These are phyloP conservation scores for Babyrousa celebensis DNA, from an alignment of 2,797 vertebrate species.

Conservation along the genomic window DNA sequence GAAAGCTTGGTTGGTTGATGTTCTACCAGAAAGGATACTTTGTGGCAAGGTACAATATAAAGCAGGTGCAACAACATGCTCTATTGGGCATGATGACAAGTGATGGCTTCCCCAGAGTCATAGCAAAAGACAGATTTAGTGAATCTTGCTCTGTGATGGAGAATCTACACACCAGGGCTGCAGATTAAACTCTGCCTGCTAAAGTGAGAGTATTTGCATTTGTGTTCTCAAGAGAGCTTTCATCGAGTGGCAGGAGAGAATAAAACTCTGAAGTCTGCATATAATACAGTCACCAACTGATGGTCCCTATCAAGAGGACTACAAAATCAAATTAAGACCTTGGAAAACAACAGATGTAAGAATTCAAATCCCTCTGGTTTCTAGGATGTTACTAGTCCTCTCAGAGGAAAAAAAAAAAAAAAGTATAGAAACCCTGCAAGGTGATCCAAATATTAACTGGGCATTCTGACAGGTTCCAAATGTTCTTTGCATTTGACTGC, in stretches of 20 bases:
- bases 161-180: not conserved
- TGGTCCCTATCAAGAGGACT: not conserved
- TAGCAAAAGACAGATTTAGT: constrained; percentile 64
- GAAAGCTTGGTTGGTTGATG: not conserved
- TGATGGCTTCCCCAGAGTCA: constrained; percentile 75
- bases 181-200: constrained; percentile 59
- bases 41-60: constrained; percentile 45
- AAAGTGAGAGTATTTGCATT: constrained; percentile 68
- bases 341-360: constrained; percentile 3
- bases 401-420: not conserved
- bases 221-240: constrained; percentile 65
- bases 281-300: constrained; percentile 35
- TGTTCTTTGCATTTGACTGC: not conserved
- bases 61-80: constrained; percentile 69
- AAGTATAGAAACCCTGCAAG: not conserved
- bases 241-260: constrained; percentile 9
- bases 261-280: constrained; percentile 27
- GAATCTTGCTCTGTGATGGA: constrained; percentile 65
- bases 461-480: not conserved
- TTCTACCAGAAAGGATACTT: constrained; percentile 54
- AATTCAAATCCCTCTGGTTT: constrained; percentile 56
- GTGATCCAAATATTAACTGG: not conserved
- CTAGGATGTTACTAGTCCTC: constrained; percentile 44
- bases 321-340: constrained; percentile 35
- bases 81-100: constrained; percentile 67